Evolutionary conservation across 2,113 vertebrate genomes (phyloP).

Genomic region (Hemiprocne comata): DNA sequence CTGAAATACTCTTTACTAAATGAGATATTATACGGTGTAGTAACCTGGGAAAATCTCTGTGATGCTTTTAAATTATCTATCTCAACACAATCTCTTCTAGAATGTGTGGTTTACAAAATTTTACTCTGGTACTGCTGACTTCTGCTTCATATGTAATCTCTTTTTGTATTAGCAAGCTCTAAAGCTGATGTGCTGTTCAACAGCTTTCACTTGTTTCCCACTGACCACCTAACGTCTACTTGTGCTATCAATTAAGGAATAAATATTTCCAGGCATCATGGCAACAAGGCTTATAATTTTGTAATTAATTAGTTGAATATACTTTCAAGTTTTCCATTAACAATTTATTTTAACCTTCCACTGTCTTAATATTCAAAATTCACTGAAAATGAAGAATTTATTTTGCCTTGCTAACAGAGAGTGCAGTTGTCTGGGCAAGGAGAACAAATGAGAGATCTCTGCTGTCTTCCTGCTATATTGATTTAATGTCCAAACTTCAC

Average conservation of each 20-base stretch:
- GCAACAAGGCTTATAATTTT: background rate
- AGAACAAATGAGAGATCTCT: background rate
- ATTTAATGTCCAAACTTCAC: background rate
- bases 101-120: background rate
- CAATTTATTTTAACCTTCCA: background rate
- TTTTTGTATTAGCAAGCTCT: background rate
- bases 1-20: background rate
- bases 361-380: background rate
- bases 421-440: background rate
- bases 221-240: background rate
- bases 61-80: conserved; percentile 1
- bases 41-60: background rate
- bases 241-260: background rate
- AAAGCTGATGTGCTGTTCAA: background rate
- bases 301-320: background rate
- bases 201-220: background rate
- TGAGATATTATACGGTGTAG: background rate
- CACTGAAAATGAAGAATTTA: background rate
- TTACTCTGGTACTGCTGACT: background rate
- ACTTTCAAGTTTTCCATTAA: background rate
- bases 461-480: background rate
- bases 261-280: background rate
- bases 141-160: background rate
- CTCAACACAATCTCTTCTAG: background rate
- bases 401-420: background rate